phyloP scores from a whole-genome alignment of 1,140 invertebrate species.

The Ips nitidus region DNA sequence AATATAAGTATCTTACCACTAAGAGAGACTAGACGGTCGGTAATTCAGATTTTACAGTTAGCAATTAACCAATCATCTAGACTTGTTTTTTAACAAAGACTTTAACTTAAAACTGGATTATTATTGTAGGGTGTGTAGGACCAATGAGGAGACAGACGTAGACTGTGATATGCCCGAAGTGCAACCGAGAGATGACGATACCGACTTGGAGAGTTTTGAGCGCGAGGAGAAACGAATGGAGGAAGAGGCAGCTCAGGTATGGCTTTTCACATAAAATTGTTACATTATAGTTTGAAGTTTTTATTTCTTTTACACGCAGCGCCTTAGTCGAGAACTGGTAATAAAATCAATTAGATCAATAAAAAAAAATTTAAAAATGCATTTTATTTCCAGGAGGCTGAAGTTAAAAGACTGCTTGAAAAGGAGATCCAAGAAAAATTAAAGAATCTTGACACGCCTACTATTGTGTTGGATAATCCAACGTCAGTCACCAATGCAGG shows the following conservation, averaged over 20 bases:
- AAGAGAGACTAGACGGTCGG: too few relatives aligned
- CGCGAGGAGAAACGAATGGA: slow-evolving; percentile 55
- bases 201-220: slow-evolving; percentile 55
- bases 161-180: slow-evolving; percentile 51
- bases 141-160: slow-evolving; percentile 41
- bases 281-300: slow-evolving; percentile 1
- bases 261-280: slow-evolving; percentile 6
- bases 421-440: slow-evolving; percentile 52
- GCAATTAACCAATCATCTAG: too few relatives aligned
- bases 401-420: slow-evolving; percentile 56
- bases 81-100: too few relatives aligned
- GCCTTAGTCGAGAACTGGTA: slow-evolving; percentile 47
- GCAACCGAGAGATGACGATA: slow-evolving; percentile 45
- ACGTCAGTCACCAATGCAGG: slow-evolving; percentile 8
- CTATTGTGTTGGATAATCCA: slow-evolving; percentile 45
- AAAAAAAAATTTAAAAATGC: neutral
- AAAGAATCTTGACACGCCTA: slow-evolving; percentile 45
- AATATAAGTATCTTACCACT: neutral
- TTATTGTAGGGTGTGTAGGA: slow-evolving; percentile 34
- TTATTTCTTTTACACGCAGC: slow-evolving; percentile 37
- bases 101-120: neutral
- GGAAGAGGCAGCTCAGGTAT: slow-evolving; percentile 53
- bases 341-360: slow-evolving; percentile 9
- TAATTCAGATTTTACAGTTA: too few relatives aligned
- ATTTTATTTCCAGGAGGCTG: slow-evolving; percentile 53